Evolutionary conservation across 2,888 invertebrate genomes (phyloP).

Genomic region (Pilophorus perplexus): DNA sequence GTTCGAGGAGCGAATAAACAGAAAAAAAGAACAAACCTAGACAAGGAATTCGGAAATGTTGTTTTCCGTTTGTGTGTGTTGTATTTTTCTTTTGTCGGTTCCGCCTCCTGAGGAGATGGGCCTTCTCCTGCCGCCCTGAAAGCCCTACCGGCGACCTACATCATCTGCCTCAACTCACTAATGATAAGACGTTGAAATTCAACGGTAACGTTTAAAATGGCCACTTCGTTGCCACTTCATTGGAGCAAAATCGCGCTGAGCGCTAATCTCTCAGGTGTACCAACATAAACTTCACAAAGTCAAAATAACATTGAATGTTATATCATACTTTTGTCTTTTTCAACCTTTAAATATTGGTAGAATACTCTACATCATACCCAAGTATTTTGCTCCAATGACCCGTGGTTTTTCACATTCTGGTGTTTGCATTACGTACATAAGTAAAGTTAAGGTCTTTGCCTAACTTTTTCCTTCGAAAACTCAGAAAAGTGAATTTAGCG

Average conservation of each 20-base stretch:
- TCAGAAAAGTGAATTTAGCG: no score
- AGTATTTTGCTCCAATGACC: conserved; percentile 34
- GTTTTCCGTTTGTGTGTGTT: conserved; percentile 48
- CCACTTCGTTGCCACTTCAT: conserved; percentile 31
- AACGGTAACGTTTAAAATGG: conserved; percentile 45
- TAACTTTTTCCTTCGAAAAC: no score
- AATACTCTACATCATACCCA: no score
- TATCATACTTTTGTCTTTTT: no score
- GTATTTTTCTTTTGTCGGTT: conserved; percentile 48
- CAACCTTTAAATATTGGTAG: no score
- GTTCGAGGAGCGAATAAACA: conserved; percentile 31
- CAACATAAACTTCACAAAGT: no score
- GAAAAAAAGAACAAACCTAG: no score
- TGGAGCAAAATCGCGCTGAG: conserved; percentile 25
- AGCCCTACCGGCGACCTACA: conserved; percentile 14
- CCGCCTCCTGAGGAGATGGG: conserved; percentile 35
- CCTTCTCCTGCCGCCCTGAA: conserved; percentile 39
- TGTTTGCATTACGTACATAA: conserved; percentile 33
- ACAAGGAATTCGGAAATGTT: conserved; percentile 35
- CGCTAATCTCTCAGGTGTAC: no score
- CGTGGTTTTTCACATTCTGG: conserved; percentile 34
- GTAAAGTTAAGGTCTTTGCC: conserved; percentile 29
- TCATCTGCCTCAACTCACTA: conserved; percentile 37
- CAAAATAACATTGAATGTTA: no score
- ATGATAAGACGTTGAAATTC: conserved; percentile 44